Evolutionary conservation across 2,113 vertebrate species (phyloP).

Genomic region (Seriola rivoliana): DNA sequence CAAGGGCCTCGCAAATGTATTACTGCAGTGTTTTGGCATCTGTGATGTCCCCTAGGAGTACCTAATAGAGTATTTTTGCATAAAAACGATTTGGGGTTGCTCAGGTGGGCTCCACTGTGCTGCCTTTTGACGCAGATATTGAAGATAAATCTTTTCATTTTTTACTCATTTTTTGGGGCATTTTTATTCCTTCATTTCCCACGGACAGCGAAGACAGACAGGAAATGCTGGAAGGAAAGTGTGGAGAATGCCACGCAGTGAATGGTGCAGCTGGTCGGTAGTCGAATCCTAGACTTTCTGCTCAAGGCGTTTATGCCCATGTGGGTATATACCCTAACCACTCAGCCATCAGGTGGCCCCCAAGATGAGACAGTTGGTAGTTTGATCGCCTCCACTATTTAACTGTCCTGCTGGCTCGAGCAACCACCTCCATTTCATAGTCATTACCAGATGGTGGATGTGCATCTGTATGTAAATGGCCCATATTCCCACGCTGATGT

Average conservation of each 20-base stretch:
- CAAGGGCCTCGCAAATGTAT: conserved; percentile 48
- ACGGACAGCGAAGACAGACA: too few species aligned
- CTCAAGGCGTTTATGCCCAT: too few species aligned
- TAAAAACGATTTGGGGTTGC: conserved; percentile 52
- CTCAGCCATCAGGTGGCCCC: too few species aligned
- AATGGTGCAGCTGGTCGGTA: too few species aligned
- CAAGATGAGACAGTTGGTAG: conserved; percentile 40
- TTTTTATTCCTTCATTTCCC: too few species aligned
- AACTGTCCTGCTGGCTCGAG: conserved; percentile 48
- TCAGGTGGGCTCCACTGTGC: conserved; percentile 13
- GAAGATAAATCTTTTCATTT: not conserved
- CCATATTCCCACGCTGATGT: conserved; percentile 49
- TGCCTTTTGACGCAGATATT: conserved; percentile 30
- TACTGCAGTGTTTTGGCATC: conserved; percentile 47
- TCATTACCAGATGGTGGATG: conserved; percentile 62
- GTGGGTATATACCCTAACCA: too few species aligned
- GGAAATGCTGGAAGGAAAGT: too few species aligned
- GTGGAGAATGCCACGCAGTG: too few species aligned
- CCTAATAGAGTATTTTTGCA: conserved; percentile 50
- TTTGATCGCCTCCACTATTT: conserved; percentile 57
- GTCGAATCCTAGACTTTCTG: too few species aligned
- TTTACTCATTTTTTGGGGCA: too few species aligned
- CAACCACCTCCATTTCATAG: conserved; percentile 52
- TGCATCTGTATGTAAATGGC: conserved; percentile 45
- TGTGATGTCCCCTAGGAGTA: conserved; percentile 37